Evolutionary conservation across 1,140 invertebrate species (phyloP), one percentile per base, ranked within the genome.

Genomic region (Bombus superbus): DNA sequence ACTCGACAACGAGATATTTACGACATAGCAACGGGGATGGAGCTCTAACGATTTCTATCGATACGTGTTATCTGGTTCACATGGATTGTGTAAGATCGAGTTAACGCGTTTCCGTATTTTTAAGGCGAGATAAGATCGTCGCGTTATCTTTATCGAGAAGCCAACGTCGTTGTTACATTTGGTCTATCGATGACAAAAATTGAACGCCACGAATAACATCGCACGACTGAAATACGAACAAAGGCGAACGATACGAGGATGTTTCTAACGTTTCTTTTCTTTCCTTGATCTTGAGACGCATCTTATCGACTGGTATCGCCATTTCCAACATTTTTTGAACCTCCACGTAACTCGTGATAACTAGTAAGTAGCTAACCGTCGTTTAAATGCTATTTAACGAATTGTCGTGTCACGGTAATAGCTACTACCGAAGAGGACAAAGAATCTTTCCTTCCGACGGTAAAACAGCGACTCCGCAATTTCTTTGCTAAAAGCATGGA

Each of bases 41-140:
- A 28, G 42, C 66, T 71, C 59, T 59, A 75, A 80, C 71, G 22
- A 82, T 83, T 62, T 82, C n/a, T 32, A 22, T 28, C 35, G 32
- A 88, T 86, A 83, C 86, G 38, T 18, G 59, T 82, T 89, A 89
- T 74, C 59, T 82, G 53, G 25, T 35, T 22, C 72, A 42, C 28
- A 15, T 38, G 78, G 62, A 64, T 64, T 11, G 47, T 42, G 42
- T 78, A 68, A 88, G 32, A 59, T 40, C 69, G 69, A 66, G 77
- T 77, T 66, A 81, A 81, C 59, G 72, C n/a, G 59, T 62, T 40
- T 69, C 73, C 71, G 35, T 78, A 88, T 77, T 81, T 88, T 76
- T 57, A 74, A 47, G 15, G 47, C 53, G 35, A 85, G 57, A 81
- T 75, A 84, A 69, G 18, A 22, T 32, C 40, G 13, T 3, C 0